A percentile compares a stretch with the other conserved stretches of the same genome.
Evolutionary conservation across 1,140 invertebrate genomes (phyloP).

Genomic region (Phymastichus coffea): DNA sequence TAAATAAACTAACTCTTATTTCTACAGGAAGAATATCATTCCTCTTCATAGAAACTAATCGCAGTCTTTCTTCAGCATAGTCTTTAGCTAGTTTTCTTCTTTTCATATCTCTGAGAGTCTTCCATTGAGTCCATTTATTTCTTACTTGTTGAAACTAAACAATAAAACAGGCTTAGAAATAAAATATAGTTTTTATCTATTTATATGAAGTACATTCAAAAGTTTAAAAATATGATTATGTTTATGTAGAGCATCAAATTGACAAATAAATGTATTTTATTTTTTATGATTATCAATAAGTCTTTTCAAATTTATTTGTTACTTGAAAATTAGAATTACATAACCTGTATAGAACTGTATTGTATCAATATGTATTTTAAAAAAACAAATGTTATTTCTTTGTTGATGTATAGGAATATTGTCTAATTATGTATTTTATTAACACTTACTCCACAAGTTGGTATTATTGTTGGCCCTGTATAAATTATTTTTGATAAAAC

Average conservation of each 20-base stretch:
- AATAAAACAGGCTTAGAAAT: neutral
- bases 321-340: too few relatives aligned
- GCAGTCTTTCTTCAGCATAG: conserved; percentile 68
- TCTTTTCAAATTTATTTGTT: too few relatives aligned
- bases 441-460: conserved; percentile 34
- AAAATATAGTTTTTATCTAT: conserved; percentile 3
- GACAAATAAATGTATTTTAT: too few relatives aligned
- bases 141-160: conserved; percentile 66
- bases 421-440: too few relatives aligned
- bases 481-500: conserved; percentile 29
- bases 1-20: conserved; percentile 61
- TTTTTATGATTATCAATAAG: too few relatives aligned
- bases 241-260: neutral
- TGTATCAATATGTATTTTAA: too few relatives aligned
- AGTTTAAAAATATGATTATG: neutral
- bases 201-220: neutral
- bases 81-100: conserved; percentile 71
- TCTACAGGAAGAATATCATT: conserved; percentile 80
- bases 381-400: too few relatives aligned
- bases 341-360: too few relatives aligned
- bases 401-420: too few relatives aligned
- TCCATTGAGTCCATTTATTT: conserved; percentile 63
- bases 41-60: conserved; percentile 75
- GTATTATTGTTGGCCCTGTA: conserved; percentile 14
- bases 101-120: conserved; percentile 70